These are phyloP conservation scores for Macaca mulatta DNA, from an alignment of 2,113 vertebrate species.

Conservation along the genomic window DNA sequence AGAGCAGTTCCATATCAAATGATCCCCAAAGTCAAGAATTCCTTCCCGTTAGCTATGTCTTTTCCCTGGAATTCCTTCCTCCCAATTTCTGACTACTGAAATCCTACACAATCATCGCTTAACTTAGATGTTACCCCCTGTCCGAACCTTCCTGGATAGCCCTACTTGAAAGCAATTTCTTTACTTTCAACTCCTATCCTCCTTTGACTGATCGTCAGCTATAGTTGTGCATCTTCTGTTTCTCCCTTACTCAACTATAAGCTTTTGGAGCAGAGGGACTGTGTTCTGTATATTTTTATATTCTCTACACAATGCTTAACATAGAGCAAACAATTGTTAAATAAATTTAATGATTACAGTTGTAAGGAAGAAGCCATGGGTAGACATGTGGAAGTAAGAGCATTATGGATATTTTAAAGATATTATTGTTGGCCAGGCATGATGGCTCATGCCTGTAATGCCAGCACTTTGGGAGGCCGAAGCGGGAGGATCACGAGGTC, in stretches of 20 bases:
- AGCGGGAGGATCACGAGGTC: too few species aligned
- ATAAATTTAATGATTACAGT: neutral
- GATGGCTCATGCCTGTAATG: too few species aligned
- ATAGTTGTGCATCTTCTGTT: neutral
- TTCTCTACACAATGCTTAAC: conserved; percentile 14
- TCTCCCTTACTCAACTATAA: neutral
- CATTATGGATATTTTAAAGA: neutral
- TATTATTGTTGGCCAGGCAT: neutral
- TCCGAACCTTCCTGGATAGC: neutral
- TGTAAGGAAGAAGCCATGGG: neutral
- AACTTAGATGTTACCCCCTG: neutral
- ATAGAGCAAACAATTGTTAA: conserved; percentile 35
- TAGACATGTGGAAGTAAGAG: neutral
- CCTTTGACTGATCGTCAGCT: neutral
- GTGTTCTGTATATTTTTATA: conserved; percentile 30
- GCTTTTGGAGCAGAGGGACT: neutral
- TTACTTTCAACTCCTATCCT: neutral
- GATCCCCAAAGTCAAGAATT: neutral
- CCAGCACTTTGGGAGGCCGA: too few species aligned
- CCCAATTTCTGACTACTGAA: neutral
- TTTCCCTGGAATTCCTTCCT: neutral
- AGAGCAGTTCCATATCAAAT: neutral
- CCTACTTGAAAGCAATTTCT: neutral
- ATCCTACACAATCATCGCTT: neutral
- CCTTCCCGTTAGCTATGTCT: neutral